Percentiles rank a stretch among this genome's conserved stretches.
Conservation (phyloP, 2,113 vertebrate species). For the Tragelaphus buxtoni region DNA sequence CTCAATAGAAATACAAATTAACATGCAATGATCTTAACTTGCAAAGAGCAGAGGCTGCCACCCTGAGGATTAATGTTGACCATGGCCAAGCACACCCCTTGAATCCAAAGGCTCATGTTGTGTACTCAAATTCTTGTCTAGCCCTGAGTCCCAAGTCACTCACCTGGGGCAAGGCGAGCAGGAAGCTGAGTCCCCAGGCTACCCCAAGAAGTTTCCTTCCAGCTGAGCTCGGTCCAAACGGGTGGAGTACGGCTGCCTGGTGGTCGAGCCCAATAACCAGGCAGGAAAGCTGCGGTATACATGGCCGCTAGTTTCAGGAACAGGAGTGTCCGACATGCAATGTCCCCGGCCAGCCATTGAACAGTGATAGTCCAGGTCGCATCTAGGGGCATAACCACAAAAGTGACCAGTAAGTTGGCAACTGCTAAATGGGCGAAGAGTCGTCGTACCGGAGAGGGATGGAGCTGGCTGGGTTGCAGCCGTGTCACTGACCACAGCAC, state of each 20-base stretch:
- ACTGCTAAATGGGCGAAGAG: slow-evolving; percentile 69
- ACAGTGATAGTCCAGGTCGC: slow-evolving; percentile 69
- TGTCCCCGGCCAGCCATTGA: slow-evolving; percentile 69
- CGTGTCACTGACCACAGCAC: slow-evolving; percentile 57
- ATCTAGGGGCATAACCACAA: slow-evolving; percentile 73
- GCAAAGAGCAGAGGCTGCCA: background rate
- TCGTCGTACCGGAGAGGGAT: background rate
- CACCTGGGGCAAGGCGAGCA: slow-evolving; percentile 73
- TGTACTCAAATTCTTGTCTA: background rate
- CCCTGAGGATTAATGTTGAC: background rate
- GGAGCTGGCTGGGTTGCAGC: background rate
- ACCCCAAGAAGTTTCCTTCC: slow-evolving; percentile 65
- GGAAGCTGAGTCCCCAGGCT: slow-evolving; percentile 67
- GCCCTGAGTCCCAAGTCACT: background rate
- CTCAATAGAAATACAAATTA: background rate
- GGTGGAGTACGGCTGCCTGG: slow-evolving; percentile 65
- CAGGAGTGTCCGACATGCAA: slow-evolving; percentile 61
- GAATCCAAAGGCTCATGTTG: background rate
- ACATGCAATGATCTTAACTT: background rate
- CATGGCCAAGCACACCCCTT: background rate
- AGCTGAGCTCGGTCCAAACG: slow-evolving; percentile 22
- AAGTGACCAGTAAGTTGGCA: slow-evolving; percentile 65
- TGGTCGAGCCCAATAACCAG: slow-evolving; percentile 73
- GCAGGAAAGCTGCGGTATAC: slow-evolving; percentile 75
- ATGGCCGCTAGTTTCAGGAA: slow-evolving; percentile 75